Conservation (phyloP, 2,797 vertebrate genomes). For the Cryptoprocta ferox region DNA sequence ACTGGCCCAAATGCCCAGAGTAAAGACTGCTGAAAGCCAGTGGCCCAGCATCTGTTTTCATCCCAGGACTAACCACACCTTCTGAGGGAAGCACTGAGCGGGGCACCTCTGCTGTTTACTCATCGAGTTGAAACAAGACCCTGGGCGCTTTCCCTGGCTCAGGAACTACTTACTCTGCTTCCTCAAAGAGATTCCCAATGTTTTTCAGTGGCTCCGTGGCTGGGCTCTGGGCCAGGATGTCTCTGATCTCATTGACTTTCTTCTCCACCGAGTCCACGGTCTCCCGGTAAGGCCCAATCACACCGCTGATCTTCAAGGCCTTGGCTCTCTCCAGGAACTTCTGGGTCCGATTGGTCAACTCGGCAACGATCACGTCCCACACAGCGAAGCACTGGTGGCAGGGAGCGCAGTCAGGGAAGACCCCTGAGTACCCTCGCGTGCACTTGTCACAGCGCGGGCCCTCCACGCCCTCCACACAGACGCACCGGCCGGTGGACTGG, state of each 20-base stretch:
- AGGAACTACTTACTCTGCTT: slow-evolving; percentile 91
- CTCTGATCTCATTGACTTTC: slow-evolving; percentile 90
- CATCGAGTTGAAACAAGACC: not conserved
- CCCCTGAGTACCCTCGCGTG: slow-evolving; percentile 93
- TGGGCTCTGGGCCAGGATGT: slow-evolving; percentile 92
- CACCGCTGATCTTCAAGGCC: slow-evolving; percentile 92
- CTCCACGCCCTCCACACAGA: slow-evolving; percentile 93
- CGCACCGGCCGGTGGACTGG: slow-evolving; percentile 91
- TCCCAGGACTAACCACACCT: not conserved
- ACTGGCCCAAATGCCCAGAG: not conserved
- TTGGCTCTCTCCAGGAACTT: slow-evolving; percentile 93
- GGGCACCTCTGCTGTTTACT: not conserved
- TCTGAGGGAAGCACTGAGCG: not conserved
- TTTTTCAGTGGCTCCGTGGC: slow-evolving; percentile 94
- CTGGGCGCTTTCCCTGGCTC: fast-evolving
- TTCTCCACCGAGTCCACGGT: slow-evolving; percentile 90
- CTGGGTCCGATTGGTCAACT: slow-evolving; percentile 94
- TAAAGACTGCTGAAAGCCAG: not conserved
- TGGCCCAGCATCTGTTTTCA: not conserved
- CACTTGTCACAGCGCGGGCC: slow-evolving; percentile 93
- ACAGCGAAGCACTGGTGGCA: slow-evolving; percentile 97
- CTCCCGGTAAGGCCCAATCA: slow-evolving; percentile 93
- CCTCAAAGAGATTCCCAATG: slow-evolving; percentile 93
- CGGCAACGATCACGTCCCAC: slow-evolving; percentile 92
- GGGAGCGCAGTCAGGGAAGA: slow-evolving; percentile 93